Percentiles rank a stretch among this genome's conserved stretches.
Conservation (phyloP, 2,888 invertebrate genomes). For the Halictus ligatus region DNA sequence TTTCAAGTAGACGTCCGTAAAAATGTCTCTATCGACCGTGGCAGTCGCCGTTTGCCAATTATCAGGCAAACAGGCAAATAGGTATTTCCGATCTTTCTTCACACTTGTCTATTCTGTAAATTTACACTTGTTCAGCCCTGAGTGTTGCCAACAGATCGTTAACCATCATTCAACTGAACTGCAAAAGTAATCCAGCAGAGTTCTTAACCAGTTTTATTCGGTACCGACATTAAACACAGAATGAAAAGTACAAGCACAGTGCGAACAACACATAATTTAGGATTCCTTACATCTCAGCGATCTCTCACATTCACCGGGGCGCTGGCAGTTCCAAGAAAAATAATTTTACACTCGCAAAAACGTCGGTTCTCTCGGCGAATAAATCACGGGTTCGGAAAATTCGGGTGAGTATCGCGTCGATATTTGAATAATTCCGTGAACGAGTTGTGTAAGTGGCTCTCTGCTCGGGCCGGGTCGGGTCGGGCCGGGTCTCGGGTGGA, state of each 20-base stretch:
- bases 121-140: too few relatives aligned
- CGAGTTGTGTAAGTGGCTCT: neutral
- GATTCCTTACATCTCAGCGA: too few relatives aligned
- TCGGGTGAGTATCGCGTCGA: neutral
- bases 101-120: too few relatives aligned
- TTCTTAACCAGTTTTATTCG: too few relatives aligned
- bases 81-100: slow-evolving; percentile 14
- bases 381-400: slow-evolving; percentile 25
- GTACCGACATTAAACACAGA: too few relatives aligned
- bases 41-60: slow-evolving; percentile 34
- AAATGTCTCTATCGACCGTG: slow-evolving; percentile 58
- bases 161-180: too few relatives aligned
- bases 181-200: too few relatives aligned
- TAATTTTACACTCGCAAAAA: neutral
- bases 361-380: neutral
- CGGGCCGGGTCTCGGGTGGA: neutral
- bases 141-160: too few relatives aligned
- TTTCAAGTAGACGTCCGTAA: slow-evolving; percentile 47
- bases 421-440: slow-evolving; percentile 7
- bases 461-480: neutral
- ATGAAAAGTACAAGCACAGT: too few relatives aligned
- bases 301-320: too few relatives aligned
- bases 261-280: too few relatives aligned
- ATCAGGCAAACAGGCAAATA: neutral
- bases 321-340: neutral